Percentiles rank a stretch among this genome's conserved stretches.
Conservation (phyloP, 2,888 invertebrate genomes). For the Polia nebulosa region DNA sequence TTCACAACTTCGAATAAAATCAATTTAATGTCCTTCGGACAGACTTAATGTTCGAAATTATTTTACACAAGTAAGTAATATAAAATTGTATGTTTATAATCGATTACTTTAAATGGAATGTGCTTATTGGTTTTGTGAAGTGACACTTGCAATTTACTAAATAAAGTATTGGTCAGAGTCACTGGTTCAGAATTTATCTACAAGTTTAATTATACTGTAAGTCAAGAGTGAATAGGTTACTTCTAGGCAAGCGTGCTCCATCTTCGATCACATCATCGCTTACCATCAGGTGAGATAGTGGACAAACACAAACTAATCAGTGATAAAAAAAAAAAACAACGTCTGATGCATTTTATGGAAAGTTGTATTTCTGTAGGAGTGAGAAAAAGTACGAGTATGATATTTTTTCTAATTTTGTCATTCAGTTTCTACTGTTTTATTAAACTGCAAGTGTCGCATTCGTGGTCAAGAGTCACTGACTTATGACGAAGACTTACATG, state of each 20-base stretch:
- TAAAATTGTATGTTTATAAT: conserved; percentile 60
- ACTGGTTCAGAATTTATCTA: conserved; percentile 10
- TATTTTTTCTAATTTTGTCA: no score
- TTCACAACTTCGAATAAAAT: conserved; percentile 84
- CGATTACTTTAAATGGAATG: conserved; percentile 67
- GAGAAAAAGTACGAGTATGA: not conserved
- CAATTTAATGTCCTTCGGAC: conserved; percentile 79
- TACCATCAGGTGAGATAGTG: no score
- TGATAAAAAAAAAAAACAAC: no score
- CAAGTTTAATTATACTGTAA: conserved; percentile 5
- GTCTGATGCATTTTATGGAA: not conserved
- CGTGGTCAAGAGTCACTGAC: conserved; percentile 52
- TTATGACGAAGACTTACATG: conserved; percentile 76
- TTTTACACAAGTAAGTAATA: conserved; percentile 62
- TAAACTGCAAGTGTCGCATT: conserved; percentile 43
- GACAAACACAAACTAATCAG: no score
- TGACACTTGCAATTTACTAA: conserved; percentile 47
- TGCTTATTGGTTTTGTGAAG: conserved; percentile 52
- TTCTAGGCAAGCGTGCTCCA: no score
- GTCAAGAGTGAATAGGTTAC: no score
- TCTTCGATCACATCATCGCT: no score
- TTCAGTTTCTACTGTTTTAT: conserved; percentile 4
- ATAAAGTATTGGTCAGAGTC: not conserved
- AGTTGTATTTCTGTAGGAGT: no score
- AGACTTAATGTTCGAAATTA: conserved; percentile 63